phyloP scores from a whole-genome alignment of 2,113 vertebrate species.

The Castor canadensis region DNA sequence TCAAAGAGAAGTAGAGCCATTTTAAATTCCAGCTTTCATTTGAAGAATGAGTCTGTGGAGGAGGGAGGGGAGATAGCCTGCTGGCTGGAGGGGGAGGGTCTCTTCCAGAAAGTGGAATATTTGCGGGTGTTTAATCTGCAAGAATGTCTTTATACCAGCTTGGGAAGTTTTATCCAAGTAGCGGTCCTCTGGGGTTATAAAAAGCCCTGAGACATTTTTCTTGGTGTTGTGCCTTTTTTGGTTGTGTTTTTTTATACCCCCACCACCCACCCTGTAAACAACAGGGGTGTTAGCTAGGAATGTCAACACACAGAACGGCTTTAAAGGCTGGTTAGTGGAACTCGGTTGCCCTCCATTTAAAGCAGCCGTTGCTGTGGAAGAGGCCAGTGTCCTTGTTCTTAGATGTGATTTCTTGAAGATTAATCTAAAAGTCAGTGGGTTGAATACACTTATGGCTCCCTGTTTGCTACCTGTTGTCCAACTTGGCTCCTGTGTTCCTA shows the following conservation, averaged over 20 bases:
- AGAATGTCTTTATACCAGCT: neutral
- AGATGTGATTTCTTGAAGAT: conserved; percentile 28
- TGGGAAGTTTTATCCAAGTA: conserved; percentile 8
- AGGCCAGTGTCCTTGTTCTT: conserved; percentile 1
- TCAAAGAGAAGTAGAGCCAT: neutral
- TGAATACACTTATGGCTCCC: neutral
- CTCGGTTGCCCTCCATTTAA: neutral
- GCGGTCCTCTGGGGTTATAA: neutral
- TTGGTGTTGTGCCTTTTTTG: conserved; percentile 59
- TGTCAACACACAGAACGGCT: conserved; percentile 42
- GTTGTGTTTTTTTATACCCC: conserved; percentile 22
- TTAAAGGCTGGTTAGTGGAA: neutral
- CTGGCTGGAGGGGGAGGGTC: neutral
- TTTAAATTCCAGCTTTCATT: conserved; percentile 39
- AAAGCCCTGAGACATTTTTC: conserved; percentile 15
- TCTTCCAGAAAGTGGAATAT: neutral
- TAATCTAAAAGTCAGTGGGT: conserved; percentile 5
- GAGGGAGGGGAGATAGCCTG: neutral
- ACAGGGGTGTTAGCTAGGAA: conserved; percentile 58
- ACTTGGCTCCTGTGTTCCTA: neutral
- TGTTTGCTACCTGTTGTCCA: conserved; percentile 24
- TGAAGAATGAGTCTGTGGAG: neutral
- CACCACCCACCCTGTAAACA: neutral
- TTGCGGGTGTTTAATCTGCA: neutral
- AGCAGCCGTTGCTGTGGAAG: neutral